Evolutionary conservation across 2,113 vertebrate species (phyloP).

Genomic region (Bos taurus): ARS-UCD2.0 NC_037330.1:23595001-23595500

Average conservation of each 20-base stretch:
- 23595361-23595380: not conserved
- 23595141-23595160: not conserved
- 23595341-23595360: not conserved
- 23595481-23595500: not conserved
- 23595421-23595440: rapidly evolving
- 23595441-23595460: not conserved
- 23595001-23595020: rapidly evolving
- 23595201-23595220: not conserved
- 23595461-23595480: not conserved
- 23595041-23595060: not conserved
- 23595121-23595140: not conserved
- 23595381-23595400: not conserved
- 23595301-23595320: not conserved
- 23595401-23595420: not conserved
- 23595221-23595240: not conserved
- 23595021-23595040: not conserved
- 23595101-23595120: not conserved
- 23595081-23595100: not conserved
- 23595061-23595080: not conserved
- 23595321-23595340: not conserved
- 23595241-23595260: not conserved
- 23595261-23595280: not conserved
- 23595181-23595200: not conserved
- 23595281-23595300: not conserved
- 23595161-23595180: not conserved